A percentile compares a stretch with the other conserved stretches of the same genome.
Conservation (phyloP, 1,140 invertebrate species). For the Condylostylus longicornis region DNA sequence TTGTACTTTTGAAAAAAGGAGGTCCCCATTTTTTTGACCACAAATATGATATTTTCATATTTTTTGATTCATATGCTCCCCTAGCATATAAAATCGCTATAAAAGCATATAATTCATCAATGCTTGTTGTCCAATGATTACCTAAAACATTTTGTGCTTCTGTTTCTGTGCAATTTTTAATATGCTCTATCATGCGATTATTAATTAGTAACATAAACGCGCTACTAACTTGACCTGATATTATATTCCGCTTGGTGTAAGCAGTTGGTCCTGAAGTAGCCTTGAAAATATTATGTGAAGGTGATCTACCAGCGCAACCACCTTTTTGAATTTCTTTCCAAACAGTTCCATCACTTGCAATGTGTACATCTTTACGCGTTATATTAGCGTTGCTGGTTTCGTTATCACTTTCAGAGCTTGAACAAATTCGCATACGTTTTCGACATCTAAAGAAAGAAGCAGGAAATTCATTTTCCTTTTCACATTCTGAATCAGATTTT, state of each 20-base stretch:
- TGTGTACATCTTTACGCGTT: too few species aligned
- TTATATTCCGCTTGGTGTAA: constrained; percentile 7
- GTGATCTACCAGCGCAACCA: constrained; percentile 6
- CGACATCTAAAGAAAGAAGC: too few species aligned
- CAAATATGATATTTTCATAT: constrained; percentile 10
- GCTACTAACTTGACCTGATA: constrained; percentile 2
- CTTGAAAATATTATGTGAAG: constrained; percentile 12
- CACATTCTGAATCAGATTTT: too few species aligned
- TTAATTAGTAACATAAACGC: constrained; percentile 12
- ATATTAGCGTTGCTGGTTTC: not conserved
- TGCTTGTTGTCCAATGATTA: constrained; percentile 10
- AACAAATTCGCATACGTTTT: not conserved
- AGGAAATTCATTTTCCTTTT: too few species aligned
- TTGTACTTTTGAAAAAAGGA: constrained; percentile 16
- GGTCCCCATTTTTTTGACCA: constrained; percentile 9
- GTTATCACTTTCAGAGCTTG: not conserved
- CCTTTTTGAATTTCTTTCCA: constrained; percentile 9
- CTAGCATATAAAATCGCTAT: constrained; percentile 16
- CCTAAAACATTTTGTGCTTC: constrained; percentile 11
- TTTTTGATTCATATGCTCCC: constrained; percentile 14
- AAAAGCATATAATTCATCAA: constrained; percentile 16
- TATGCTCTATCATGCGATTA: constrained; percentile 10
- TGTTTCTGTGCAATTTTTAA: constrained; percentile 11
- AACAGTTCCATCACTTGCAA: constrained; percentile 8
- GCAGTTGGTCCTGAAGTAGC: constrained; percentile 10